These are phyloP conservation scores for Drosophila parthenogenetica DNA, from an alignment of 2,888 invertebrate species.

Conservation along the genomic window DNA sequence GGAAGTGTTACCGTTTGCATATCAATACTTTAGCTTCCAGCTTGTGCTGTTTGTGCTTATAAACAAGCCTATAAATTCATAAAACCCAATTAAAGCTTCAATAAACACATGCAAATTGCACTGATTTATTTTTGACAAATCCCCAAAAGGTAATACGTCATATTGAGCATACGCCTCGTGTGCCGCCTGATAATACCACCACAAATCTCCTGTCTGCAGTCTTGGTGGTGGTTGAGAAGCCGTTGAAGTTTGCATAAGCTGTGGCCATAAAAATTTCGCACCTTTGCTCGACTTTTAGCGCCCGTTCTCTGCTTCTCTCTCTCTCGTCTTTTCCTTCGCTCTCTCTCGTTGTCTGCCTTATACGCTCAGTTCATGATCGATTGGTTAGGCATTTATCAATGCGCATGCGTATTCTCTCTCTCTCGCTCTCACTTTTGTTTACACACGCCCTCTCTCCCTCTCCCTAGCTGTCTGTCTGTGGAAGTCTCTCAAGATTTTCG, in stretches of 20 bases:
- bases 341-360: conserved; percentile 10
- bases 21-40: conserved; percentile 26
- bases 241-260: conserved; percentile 26
- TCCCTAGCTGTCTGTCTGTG: conserved; percentile 11
- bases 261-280: conserved; percentile 41
- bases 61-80: conserved; percentile 72
- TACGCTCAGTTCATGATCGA: conserved; percentile 48
- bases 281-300: conserved; percentile 37
- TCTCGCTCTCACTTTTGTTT: conserved; percentile 9
- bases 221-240: neutral
- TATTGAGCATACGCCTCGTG: conserved; percentile 52
- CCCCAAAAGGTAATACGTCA: conserved; percentile 16
- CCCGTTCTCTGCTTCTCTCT: neutral
- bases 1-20: conserved; percentile 53
- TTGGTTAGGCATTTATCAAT: conserved; percentile 25
- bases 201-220: conserved; percentile 29
- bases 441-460: conserved; percentile 13
- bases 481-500: conserved; percentile 61
- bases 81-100: conserved; percentile 48
- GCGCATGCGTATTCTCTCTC: conserved; percentile 50
- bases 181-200: conserved; percentile 37
- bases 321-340: neutral
- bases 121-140: conserved; percentile 64
- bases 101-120: conserved; percentile 61
- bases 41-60: conserved; percentile 30